These are phyloP conservation scores for Heliconius charithonia DNA, from an alignment of 2,888 invertebrate genomes.

Conservation along the genomic window DNA sequence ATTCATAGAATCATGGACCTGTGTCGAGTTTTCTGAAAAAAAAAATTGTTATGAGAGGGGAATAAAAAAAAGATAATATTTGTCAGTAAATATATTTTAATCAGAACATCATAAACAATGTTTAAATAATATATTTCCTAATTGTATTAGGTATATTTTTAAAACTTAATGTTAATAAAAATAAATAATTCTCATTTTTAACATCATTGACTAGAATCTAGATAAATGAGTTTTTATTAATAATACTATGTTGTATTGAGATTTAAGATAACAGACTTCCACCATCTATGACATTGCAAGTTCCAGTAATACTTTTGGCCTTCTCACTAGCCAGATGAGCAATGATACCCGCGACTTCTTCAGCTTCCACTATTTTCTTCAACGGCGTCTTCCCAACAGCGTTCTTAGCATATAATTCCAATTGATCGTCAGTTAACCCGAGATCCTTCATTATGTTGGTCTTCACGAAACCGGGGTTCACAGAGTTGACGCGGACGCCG, in stretches of 20 bases:
- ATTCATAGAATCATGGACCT: not conserved
- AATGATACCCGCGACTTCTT: constrained; percentile 95
- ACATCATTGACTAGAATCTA: constrained; percentile 18
- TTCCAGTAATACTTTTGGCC: constrained; percentile 95
- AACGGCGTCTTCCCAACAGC: constrained; percentile 91
- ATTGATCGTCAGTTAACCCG: constrained; percentile 84
- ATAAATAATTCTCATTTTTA: constrained; percentile 27
- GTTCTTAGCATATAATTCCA: constrained; percentile 88
- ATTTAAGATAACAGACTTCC: constrained; percentile 62
- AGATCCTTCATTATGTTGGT: constrained; percentile 92
- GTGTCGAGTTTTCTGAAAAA: not conserved
- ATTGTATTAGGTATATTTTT: not conserved
- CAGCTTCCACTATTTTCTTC: constrained; percentile 90
- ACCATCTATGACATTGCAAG: constrained; percentile 70
- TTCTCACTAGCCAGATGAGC: constrained; percentile 94
- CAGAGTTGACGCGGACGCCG: constrained; percentile 93
- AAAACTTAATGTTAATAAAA: not conserved
- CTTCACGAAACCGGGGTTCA: constrained; percentile 96
- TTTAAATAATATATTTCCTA: not conserved
- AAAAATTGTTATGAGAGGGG: not conserved
- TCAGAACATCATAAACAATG: not conserved
- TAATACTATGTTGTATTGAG: not conserved
- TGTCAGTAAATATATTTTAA: not conserved
- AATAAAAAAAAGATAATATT: not conserved
- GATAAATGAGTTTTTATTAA: not conserved